Conservation (phyloP, 2,113 vertebrate species). For the Trochalopteron elliotii region DNA sequence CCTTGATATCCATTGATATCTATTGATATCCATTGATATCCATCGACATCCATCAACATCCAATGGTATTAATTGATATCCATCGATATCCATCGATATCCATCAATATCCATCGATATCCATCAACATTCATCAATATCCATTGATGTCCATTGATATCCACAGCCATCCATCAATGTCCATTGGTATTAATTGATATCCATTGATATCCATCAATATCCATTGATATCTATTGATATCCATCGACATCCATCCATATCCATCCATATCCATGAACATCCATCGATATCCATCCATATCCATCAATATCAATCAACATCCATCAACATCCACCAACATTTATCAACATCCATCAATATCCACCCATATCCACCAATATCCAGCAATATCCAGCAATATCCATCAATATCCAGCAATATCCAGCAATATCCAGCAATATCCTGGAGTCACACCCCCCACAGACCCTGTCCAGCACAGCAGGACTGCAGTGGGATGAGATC, state of each 20-base stretch:
- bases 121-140: fast-evolving
- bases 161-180: fast-evolving
- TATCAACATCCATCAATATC: not conserved
- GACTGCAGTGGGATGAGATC: fast-evolving
- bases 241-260: fast-evolving
- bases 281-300: fast-evolving
- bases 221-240: fast-evolving
- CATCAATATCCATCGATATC: fast-evolving
- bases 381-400: fast-evolving
- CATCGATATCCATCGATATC: fast-evolving
- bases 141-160: fast-evolving
- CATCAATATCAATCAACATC: fast-evolving
- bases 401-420: fast-evolving
- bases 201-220: fast-evolving
- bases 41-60: fast-evolving
- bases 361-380: not conserved
- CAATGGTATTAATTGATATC: fast-evolving
- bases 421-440: fast-evolving
- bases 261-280: fast-evolving
- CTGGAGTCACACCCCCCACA: too few species aligned
- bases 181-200: fast-evolving
- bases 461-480: fast-evolving
- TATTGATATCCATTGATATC: fast-evolving
- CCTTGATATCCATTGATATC: fast-evolving
- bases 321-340: fast-evolving